Percentiles rank a stretch among this genome's conserved stretches.
phyloP scores from a whole-genome alignment of 2,113 vertebrate genomes.

The Camarhynchus parvulus region DNA sequence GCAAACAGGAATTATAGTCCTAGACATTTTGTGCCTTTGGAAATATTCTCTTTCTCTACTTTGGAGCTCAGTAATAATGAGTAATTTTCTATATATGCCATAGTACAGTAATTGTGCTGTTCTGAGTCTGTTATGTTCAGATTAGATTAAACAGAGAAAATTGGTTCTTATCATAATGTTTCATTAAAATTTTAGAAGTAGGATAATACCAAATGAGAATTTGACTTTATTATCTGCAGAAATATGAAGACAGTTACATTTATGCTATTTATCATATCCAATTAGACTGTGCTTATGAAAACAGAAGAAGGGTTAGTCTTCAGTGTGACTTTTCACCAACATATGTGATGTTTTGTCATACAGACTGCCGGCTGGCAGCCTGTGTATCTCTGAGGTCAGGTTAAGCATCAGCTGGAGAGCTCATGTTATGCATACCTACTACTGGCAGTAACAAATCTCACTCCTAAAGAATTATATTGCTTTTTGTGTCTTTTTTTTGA shows the following conservation, averaged over 20 bases:
- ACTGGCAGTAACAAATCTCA: background rate
- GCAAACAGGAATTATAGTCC: background rate
- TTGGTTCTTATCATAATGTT: conserved; percentile 49
- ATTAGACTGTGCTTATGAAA: conserved; percentile 19
- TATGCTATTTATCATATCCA: conserved; percentile 32
- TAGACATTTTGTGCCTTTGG: background rate
- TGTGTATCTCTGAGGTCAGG: background rate
- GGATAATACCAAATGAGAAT: conserved; percentile 38
- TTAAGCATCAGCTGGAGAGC: background rate
- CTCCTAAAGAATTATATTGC: background rate
- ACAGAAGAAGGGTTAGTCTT: background rate
- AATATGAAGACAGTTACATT: conserved; percentile 17
- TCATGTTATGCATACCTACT: background rate
- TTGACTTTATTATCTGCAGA: conserved; percentile 46
- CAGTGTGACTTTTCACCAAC: background rate
- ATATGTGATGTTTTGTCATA: background rate
- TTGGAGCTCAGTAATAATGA: conserved; percentile 18
- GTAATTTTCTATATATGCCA: background rate
- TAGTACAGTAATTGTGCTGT: conserved; percentile 22
- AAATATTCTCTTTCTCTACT: conserved; percentile 1
- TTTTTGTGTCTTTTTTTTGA: background rate
- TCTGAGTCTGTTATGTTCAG: conserved; percentile 24
- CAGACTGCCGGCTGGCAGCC: background rate
- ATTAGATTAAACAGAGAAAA: conserved; percentile 62
- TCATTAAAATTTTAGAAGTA: conserved; percentile 62